These are phyloP conservation scores for Lithophane leautieri DNA, from an alignment of 2,888 invertebrate species.

Conservation along the genomic window DNA sequence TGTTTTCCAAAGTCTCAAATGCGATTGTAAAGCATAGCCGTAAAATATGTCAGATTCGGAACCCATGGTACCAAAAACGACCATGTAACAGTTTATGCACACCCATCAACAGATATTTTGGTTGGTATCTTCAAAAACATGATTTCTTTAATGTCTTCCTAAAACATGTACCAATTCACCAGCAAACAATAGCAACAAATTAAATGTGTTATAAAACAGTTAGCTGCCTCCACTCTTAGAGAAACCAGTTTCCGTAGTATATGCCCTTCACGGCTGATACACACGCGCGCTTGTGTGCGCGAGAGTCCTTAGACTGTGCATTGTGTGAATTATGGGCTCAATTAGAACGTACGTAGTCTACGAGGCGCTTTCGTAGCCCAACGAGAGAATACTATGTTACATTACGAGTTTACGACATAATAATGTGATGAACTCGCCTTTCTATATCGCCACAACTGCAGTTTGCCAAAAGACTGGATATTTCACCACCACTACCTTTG, in stretches of 20 bases:
- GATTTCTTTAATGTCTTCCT: background rate
- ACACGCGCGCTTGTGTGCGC: slow-evolving; percentile 52
- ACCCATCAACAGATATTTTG: background rate
- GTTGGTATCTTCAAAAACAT: background rate
- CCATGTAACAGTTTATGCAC: background rate
- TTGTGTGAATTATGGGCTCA: slow-evolving; percentile 56
- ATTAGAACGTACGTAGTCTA: slow-evolving; percentile 50
- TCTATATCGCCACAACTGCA: background rate
- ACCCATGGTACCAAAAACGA: background rate
- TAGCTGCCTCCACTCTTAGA: slow-evolving; percentile 57
- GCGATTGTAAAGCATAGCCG: no score
- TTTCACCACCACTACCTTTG: background rate
- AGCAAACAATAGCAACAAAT: slow-evolving; percentile 60
- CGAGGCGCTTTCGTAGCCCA: slow-evolving; percentile 8
- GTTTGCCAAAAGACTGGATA: background rate
- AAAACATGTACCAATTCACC: slow-evolving; percentile 25
- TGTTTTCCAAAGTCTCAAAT: background rate
- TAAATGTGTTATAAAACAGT: slow-evolving; percentile 65
- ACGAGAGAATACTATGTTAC: background rate
- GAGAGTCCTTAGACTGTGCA: slow-evolving; percentile 57
- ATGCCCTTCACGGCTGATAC: slow-evolving; percentile 68
- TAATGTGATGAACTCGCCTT: background rate
- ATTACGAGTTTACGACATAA: background rate
- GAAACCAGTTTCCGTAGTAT: slow-evolving; percentile 67
- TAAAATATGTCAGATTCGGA: slow-evolving; percentile 3